Conservation (phyloP, 2,797 vertebrate species). For the Acanthopagrus latus region DNA sequence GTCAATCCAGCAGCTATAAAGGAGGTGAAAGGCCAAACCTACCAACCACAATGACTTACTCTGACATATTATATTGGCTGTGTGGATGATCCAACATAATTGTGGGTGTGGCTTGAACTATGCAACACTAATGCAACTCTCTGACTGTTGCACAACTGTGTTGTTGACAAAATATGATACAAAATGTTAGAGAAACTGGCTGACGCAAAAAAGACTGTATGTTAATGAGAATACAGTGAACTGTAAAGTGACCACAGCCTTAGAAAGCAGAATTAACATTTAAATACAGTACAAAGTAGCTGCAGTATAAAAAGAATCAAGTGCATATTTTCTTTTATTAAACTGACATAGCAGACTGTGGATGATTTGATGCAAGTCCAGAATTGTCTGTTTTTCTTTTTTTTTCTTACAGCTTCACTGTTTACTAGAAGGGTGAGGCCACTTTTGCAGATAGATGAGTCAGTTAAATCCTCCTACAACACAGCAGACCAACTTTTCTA, state of each 20-base stretch:
- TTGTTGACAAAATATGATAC: background rate
- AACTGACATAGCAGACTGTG: background rate
- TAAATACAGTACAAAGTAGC: background rate
- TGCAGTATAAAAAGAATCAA: background rate
- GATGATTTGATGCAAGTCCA: too few relatives aligned
- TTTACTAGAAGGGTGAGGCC: too few relatives aligned
- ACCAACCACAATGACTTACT: conserved; percentile 6
- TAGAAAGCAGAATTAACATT: background rate
- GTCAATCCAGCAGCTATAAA: background rate
- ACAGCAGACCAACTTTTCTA: background rate
- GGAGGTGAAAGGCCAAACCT: conserved; percentile 8
- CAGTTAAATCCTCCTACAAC: background rate
- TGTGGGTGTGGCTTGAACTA: conserved; percentile 3
- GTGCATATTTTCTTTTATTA: background rate
- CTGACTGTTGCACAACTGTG: conserved; percentile 2
- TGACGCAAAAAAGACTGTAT: background rate
- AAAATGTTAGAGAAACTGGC: background rate
- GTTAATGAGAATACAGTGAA: background rate
- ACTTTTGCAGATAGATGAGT: background rate
- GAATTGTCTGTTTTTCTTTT: too few relatives aligned
- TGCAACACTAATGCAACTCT: background rate
- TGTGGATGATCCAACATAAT: background rate
- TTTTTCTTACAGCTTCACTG: too few relatives aligned
- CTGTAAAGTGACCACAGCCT: background rate
- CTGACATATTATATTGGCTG: background rate